Conservation (phyloP, 2,888 invertebrate genomes). For the Aelia acuminata region DNA sequence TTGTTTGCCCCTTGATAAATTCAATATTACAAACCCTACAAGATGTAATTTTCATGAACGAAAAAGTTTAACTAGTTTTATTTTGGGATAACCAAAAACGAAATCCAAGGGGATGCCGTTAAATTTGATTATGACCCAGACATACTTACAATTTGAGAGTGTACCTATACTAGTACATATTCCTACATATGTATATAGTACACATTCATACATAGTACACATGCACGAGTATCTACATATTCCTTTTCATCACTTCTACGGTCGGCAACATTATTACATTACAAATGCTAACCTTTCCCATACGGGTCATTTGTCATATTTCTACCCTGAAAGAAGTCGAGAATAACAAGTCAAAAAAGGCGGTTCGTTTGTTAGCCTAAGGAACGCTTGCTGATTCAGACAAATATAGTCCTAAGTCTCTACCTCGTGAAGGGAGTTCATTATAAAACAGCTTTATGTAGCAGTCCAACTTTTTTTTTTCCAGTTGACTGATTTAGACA, state of each 20-base stretch:
- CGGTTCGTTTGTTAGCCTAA: background rate
- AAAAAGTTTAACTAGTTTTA: no score
- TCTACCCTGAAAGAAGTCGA: background rate
- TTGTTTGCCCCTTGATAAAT: no score
- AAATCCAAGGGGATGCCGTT: no score
- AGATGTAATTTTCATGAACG: no score
- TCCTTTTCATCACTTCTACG: background rate
- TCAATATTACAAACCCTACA: no score
- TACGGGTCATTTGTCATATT: background rate
- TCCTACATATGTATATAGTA: no score
- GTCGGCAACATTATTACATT: background rate
- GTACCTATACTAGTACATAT: no score
- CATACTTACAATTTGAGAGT: no score
- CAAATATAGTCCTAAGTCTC: constrained; percentile 7
- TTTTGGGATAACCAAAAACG: no score
- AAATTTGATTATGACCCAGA: no score
- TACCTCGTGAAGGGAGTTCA: background rate
- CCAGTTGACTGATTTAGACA: background rate
- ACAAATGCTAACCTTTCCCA: background rate
- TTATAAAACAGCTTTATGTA: constrained; percentile 1
- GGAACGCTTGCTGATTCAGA: background rate
- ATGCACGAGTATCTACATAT: no score
- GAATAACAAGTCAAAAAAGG: background rate
- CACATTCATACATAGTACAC: no score
- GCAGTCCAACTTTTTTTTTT: background rate